These are phyloP conservation scores for Myotis brandtii DNA, from an alignment of 2,113 vertebrate species.

Conservation along the genomic window DNA sequence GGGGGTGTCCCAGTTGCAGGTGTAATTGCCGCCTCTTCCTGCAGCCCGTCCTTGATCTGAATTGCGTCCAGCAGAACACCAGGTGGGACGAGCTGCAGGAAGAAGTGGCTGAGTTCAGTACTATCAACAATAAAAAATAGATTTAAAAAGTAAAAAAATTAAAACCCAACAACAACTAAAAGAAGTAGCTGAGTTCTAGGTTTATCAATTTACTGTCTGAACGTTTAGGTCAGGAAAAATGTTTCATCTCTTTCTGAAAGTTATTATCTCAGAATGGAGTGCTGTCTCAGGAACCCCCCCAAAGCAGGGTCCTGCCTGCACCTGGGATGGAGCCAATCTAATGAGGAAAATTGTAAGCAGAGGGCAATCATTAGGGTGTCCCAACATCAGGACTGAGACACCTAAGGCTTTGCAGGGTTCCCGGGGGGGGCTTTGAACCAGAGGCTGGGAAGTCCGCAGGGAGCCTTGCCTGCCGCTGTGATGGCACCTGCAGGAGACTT, in stretches of 20 bases:
- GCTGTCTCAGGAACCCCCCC: neutral
- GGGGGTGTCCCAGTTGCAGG: accelerated
- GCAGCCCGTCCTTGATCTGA: accelerated
- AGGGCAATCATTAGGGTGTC: accelerated
- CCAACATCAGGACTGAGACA: neutral
- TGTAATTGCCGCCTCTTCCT: accelerated
- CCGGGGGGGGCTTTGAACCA: accelerated
- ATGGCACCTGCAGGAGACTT: neutral
- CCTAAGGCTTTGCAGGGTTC: neutral
- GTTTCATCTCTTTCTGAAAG: neutral
- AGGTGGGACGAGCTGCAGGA: neutral
- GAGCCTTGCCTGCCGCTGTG: accelerated
- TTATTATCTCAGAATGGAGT: neutral
- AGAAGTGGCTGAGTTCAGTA: neutral
- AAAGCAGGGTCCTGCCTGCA: accelerated
- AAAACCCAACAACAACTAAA: too few species aligned
- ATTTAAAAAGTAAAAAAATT: too few species aligned
- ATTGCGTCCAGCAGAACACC: accelerated
- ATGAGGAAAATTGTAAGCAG: accelerated
- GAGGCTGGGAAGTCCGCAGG: accelerated
- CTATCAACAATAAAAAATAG: neutral
- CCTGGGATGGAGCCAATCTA: accelerated
- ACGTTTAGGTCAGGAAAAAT: neutral
- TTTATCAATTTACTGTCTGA: neutral
- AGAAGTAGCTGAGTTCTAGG: neutral